Evolutionary conservation across 2,888 invertebrate species (phyloP).

Genomic region (Papilio elwesi): DNA sequence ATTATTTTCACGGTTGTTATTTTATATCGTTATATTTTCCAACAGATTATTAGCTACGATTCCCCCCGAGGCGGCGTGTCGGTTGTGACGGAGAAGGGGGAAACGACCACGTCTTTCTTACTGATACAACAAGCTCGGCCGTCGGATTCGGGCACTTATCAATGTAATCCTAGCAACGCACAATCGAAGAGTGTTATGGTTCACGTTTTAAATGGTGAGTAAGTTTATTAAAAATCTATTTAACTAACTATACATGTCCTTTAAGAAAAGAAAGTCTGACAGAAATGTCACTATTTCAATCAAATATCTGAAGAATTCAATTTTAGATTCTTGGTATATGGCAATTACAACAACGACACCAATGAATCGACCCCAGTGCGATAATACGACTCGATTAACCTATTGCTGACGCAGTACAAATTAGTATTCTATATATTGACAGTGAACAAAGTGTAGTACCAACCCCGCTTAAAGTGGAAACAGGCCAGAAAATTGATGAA

Average conservation of each 20-base stretch:
- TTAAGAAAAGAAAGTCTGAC: no score
- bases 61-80: slow-evolving; percentile 95
- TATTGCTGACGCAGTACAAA: slow-evolving; percentile 42
- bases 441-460: no score
- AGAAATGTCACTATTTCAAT: slow-evolving; percentile 41
- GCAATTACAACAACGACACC: slow-evolving; percentile 67
- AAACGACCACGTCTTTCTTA: slow-evolving; percentile 94
- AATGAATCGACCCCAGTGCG: slow-evolving; percentile 63
- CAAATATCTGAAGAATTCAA: slow-evolving; percentile 58
- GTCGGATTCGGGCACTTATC: slow-evolving; percentile 95
- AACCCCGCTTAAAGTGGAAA: no score
- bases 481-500: no score
- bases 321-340: slow-evolving; percentile 60
- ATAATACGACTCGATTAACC: slow-evolving; percentile 49
- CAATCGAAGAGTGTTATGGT: slow-evolving; percentile 95
- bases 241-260: neutral
- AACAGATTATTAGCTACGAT: slow-evolving; percentile 96
- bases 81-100: slow-evolving; percentile 95
- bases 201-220: slow-evolving; percentile 96
- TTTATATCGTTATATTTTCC: slow-evolving; percentile 35
- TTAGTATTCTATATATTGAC: slow-evolving; percentile 37
- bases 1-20: slow-evolving; percentile 6
- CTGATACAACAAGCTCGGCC: slow-evolving; percentile 94
- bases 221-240: neutral
- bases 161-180: slow-evolving; percentile 97